Evolutionary conservation across 2,888 invertebrate species (phyloP), one percentile per base, ranked within the genome.

Genomic region (Lysandra coridon): DNA sequence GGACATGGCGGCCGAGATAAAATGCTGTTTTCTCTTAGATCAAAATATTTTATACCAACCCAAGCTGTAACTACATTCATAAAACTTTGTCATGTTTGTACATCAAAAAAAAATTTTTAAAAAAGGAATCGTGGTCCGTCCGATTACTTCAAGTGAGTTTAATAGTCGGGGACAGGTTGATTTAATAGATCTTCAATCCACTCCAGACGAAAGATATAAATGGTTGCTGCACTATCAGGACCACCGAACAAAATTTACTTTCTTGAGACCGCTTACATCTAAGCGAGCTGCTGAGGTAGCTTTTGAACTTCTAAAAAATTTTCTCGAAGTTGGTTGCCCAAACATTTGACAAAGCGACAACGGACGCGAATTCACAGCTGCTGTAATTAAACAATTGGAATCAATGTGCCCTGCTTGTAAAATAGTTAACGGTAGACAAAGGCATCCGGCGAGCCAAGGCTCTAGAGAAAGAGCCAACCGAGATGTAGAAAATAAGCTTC

Each of bases 211-310:
- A 5, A 84, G 87, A 33, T 89, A 84, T 81, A 88, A 87, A 82
- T 40, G 6, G 40, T 6, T 40, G 40, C 40, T 89, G 86, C 83
- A 84, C 40, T 88, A 87, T 79, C 87, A 88, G 80, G 88, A 89
- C 78, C 83, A 87, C 81, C 78, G 78, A 1, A 88, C 87, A 57
- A 90, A 89, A 84, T 88, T 86, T 84, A 57, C 77, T n/a, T 78
- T 79, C 78, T 74, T 83, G 1, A 62, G 81, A 73, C 81, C 80
- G 10, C 64, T 83, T n/a, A 80, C 2, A 12, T 76, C 64, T 37
- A 82, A 82, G 81, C 73, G 62, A 78, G 82, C 81, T 57, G 73
- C 33, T 40, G 82, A 83, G 78, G 82, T 82, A 23, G 81, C 81
- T 17, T 78, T 81, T 0, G 81, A 78, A 5, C 49, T 80, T 14